These are phyloP conservation scores for Pseudococcus longispinus DNA, from an alignment of 2,888 invertebrate species.

Conservation along the genomic window DNA sequence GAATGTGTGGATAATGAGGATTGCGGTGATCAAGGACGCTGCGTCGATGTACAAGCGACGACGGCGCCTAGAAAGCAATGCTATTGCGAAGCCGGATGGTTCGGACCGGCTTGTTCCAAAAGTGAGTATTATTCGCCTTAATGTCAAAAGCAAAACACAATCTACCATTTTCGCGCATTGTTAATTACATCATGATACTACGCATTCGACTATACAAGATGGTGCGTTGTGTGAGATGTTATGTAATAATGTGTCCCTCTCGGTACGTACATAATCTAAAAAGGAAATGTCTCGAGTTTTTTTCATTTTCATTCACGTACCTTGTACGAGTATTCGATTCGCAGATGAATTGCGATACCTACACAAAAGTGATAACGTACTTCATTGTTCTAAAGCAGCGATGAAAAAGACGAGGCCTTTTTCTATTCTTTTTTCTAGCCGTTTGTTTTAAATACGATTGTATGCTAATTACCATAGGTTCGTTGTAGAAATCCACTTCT, in stretches of 20 bases:
- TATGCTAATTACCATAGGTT: constrained; percentile 48
- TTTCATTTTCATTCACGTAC: background rate
- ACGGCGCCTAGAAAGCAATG: constrained; percentile 84
- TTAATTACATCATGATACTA: constrained; percentile 26
- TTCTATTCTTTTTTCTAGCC: background rate
- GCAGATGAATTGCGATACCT: constrained; percentile 45
- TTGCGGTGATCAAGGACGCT: constrained; percentile 86
- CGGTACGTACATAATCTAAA: background rate
- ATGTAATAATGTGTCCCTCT: background rate
- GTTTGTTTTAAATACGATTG: constrained; percentile 15
- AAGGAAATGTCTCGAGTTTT: constrained; percentile 32
- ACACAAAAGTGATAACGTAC: constrained; percentile 15
- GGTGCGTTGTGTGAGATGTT: background rate
- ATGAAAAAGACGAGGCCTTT: constrained; percentile 42
- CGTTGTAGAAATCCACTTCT: constrained; percentile 17
- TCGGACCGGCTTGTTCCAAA: constrained; percentile 83
- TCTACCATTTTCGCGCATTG: constrained; percentile 2
- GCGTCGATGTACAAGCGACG: constrained; percentile 81
- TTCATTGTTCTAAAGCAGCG: constrained; percentile 40
- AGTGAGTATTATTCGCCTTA: constrained; percentile 68
- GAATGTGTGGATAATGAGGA: constrained; percentile 86
- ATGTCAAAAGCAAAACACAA: background rate
- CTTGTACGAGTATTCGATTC: background rate
- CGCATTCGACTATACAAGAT: background rate
- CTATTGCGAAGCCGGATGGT: constrained; percentile 89